Evolutionary conservation across 2,888 invertebrate species (phyloP).

Genomic region (Orchestes rusci): DNA sequence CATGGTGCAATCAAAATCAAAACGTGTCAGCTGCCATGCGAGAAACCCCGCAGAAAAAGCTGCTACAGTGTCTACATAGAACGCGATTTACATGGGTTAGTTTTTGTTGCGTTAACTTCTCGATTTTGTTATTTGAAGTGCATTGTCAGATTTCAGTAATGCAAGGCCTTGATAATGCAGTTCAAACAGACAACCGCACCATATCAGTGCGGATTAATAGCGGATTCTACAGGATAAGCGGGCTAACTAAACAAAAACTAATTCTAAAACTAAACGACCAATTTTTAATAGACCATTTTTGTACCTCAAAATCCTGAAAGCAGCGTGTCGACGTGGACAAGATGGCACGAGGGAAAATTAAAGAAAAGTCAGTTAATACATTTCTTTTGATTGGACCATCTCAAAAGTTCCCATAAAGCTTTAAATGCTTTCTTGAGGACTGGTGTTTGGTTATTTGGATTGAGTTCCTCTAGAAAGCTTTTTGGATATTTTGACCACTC

Average conservation of each 20-base stretch:
- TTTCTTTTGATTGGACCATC: slow-evolving; percentile 83
- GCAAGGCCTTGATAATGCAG: too few relatives aligned
- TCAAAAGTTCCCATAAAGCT: slow-evolving; percentile 77
- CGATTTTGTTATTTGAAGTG: slow-evolving; percentile 12
- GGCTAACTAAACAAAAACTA: slow-evolving; percentile 46
- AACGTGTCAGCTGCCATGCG: slow-evolving; percentile 40
- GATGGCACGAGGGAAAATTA: slow-evolving; percentile 47
- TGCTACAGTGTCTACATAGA: slow-evolving; percentile 30
- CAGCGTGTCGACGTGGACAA: slow-evolving; percentile 56
- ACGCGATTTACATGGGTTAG: slow-evolving; percentile 24
- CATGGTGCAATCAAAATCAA: slow-evolving; percentile 29
- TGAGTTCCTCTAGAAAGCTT: slow-evolving; percentile 18
- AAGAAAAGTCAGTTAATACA: slow-evolving; percentile 54
- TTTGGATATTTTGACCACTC: slow-evolving; percentile 19
- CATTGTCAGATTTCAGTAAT: too few relatives aligned
- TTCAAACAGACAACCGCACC: too few relatives aligned
- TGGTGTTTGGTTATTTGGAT: neutral
- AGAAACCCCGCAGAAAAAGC: slow-evolving; percentile 37
- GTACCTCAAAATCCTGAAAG: slow-evolving; percentile 82
- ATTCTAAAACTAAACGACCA: slow-evolving; percentile 42
- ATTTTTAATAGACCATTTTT: slow-evolving; percentile 40
- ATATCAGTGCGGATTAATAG: slow-evolving; percentile 33
- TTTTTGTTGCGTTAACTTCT: slow-evolving; percentile 13
- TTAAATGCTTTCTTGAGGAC: slow-evolving; percentile 27
- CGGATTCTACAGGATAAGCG: slow-evolving; percentile 43